Conservation (phyloP, 2,797 vertebrate genomes). For the Clamator glandarius region DNA sequence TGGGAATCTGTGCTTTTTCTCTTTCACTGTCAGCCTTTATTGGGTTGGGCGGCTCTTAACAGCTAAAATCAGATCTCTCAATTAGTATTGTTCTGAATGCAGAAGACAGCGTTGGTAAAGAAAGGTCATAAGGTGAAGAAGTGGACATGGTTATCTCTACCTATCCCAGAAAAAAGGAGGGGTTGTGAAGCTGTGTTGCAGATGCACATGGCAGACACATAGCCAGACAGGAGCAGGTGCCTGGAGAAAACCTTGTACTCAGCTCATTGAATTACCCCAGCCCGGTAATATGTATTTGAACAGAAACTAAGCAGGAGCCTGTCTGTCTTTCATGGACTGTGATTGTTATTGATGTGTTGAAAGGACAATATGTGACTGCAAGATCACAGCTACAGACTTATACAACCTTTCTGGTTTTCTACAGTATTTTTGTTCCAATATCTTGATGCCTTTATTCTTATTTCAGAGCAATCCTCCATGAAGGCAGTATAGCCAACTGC, state of each 20-base stretch:
- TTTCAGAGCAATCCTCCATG: neutral
- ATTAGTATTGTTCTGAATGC: neutral
- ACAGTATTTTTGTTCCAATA: neutral
- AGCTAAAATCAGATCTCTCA: neutral
- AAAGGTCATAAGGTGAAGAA: neutral
- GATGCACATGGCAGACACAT: neutral
- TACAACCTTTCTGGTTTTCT: neutral
- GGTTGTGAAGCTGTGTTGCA: neutral
- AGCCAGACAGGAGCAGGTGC: neutral
- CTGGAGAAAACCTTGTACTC: neutral
- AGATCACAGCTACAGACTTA: neutral
- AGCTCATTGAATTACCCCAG: neutral
- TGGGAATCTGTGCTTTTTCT: neutral
- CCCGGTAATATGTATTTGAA: neutral
- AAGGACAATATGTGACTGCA: neutral
- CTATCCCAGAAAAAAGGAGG: neutral
- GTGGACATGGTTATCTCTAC: neutral
- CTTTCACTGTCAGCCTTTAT: neutral
- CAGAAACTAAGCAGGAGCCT: neutral
- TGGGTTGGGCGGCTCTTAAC: neutral
- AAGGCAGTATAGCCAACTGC: slow-evolving; percentile 39
- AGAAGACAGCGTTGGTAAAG: neutral
- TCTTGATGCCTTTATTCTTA: neutral
- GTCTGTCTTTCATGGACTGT: neutral
- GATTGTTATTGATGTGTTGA: neutral